These are phyloP conservation scores for Caenorhabditis briggsae DNA, from an alignment of 1,140 invertebrate species.

Conservation along the genomic window DNA sequence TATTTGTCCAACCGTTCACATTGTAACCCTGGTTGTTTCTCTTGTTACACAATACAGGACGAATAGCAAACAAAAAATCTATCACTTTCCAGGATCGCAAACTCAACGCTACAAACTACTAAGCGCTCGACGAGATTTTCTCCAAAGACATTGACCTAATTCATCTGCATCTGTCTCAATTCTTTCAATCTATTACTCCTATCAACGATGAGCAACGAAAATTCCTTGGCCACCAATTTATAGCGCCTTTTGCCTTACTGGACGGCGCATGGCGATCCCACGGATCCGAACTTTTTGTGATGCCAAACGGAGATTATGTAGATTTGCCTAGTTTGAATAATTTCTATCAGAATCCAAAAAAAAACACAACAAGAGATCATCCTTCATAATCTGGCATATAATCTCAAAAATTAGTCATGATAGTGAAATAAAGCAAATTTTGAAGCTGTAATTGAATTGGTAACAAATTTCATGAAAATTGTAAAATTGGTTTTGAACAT, in stretches of 20 bases:
- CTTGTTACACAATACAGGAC: neutral
- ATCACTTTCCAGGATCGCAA: neutral
- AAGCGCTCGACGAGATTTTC: neutral
- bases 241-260: neutral
- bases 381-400: too few species aligned
- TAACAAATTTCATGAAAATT: too few species aligned
- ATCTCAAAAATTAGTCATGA: too few species aligned
- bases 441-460: too few species aligned
- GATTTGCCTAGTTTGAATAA: neutral
- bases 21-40: neutral
- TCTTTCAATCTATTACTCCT: neutral
- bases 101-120: neutral
- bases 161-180: neutral
- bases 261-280: neutral
- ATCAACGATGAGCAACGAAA: neutral
- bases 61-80: neutral
- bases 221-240: neutral
- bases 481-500: too few species aligned
- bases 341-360: constrained; percentile 29
- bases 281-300: neutral
- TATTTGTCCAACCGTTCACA: too few species aligned
- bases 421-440: too few species aligned
- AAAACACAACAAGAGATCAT: neutral
- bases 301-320: constrained; percentile 22
- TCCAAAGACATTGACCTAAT: neutral